Evolutionary conservation across 2,888 invertebrate genomes (phyloP), one percentile per base, ranked within the genome.

Genomic region (Melolontha melolontha): DNA sequence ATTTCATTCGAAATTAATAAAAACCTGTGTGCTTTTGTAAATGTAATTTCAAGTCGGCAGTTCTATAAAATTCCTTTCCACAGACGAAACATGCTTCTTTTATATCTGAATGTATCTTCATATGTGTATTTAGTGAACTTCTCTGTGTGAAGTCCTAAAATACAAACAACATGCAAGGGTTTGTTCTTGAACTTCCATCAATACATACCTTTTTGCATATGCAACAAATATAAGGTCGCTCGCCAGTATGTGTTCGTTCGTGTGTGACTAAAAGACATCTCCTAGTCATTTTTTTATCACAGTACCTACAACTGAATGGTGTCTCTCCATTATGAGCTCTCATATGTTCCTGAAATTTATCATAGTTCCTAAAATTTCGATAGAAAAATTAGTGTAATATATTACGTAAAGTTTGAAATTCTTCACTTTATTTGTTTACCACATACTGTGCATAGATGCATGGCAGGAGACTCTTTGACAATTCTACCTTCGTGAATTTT

Each of bases 1-100:
- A 34, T 34, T 34, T 34, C 34, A 34, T 22, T 4, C 4, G 22
- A 22, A 22, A 22, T 22, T 22, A 22, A 22, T 6, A 5, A 10
- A 34, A 34, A 80, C 81, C 81, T 69, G 81, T 81, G 71, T 82
- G 82, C 72, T 76, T 78, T 47, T 80, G 72, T 78, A 82, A 76
- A 66, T 82, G 82, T 11, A 80, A 67, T 57, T 74, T 74, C 8
- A 82, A 70, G 64, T 82, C 79, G 0, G 80, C 78, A 0, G 77
- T 76, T 39, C 82, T 73, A 71, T 81, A 81, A 67, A 81, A 82
- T 42, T 77, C 71, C 70, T 82, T 79, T 2, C 73, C 73, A 66
- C 82, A 82, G 11, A 82, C 74, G 12, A 72, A 70, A 66, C 82
- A 82, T n/a, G 75, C 72, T 55, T 79, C 78, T 0, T 80, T 78